A percentile compares a stretch with the other conserved stretches of the same genome.
These are phyloP conservation scores for Sinocyclocheilus grahami DNA, from an alignment of 2,113 vertebrate genomes.

Conservation along the genomic window DNA sequence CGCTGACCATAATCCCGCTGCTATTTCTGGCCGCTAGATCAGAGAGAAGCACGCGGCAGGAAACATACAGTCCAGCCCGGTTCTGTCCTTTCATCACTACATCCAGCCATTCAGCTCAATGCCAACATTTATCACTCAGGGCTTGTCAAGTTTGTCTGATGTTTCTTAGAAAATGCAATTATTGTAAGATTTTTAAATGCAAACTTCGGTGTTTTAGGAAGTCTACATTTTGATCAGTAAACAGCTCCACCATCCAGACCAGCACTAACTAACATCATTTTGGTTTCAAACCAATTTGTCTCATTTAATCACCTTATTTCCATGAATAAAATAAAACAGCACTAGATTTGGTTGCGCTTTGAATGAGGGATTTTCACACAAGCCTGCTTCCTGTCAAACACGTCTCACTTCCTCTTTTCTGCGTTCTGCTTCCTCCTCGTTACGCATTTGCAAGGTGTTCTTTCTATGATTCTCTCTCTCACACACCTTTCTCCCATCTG, in stretches of 20 bases:
- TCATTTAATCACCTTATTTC: not conserved
- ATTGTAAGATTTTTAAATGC: not conserved
- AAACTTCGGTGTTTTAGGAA: not conserved
- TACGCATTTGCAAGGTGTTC: slow-evolving; percentile 32
- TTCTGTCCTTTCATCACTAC: not conserved
- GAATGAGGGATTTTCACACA: slow-evolving; percentile 56
- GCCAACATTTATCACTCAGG: no score
- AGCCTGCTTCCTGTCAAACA: slow-evolving; percentile 68
- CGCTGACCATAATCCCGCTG: slow-evolving; percentile 54
- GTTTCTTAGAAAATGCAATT: no score
- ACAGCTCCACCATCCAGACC: no score
- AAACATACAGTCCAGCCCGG: slow-evolving; percentile 18
- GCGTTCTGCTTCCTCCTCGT: slow-evolving; percentile 52
- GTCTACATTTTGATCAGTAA: no score
- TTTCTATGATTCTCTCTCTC: slow-evolving; percentile 18
- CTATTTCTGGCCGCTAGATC: slow-evolving; percentile 62
- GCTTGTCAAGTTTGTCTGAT: no score
- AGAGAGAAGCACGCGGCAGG: slow-evolving; percentile 51
- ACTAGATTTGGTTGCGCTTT: slow-evolving; percentile 34
- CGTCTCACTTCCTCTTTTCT: slow-evolving; percentile 71
- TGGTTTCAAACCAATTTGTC: not conserved
- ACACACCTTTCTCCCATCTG: slow-evolving; percentile 41
- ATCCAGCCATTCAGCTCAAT: not conserved
- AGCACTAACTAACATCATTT: not conserved
- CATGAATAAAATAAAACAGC: not conserved